Base-by-base conservation (phyloP, 2,797 vertebrate species). In the Alauda arvensis region DNA sequence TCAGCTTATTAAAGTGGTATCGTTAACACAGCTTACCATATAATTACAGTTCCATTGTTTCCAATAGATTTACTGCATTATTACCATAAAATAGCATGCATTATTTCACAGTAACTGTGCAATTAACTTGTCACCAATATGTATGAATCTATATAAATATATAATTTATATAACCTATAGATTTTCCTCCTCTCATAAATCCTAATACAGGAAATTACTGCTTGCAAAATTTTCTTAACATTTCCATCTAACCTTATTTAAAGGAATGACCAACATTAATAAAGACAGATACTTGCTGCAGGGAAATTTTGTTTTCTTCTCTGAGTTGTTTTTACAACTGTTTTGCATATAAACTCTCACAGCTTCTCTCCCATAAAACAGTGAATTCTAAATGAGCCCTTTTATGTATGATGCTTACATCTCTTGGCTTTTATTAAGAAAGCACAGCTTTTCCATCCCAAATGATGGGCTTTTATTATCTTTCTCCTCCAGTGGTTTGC, bases 1-100 rank as follows among this genome's bases (percentile, higher is more conserved):
- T 93, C 72, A 69, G 85, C 68, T 80, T 93, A 91, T 89, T 89
- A 87, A 90, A 94, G 67, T 91, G 86, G 56, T 94, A 90, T 87
- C 69, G 72, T 93, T 95, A 94, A 88, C 91, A 92, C 84, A 88
- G 63, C 75, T 85, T 83, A 93, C 94, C 88, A 83, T 94, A 93
- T 91, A 96, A 95, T 92, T 94, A 92, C 83, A 92, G 81, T 91
- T 90, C 89, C 78, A 91, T 94, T 95, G 94, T 96, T 94, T 88
- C 83, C 85, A 83, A 74, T 91, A 95, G 96, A 96, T 93, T 96
- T 95, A 87, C 83, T 95, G 92, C 92, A 92, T 93, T 95, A 94
- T 95, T 95, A 87, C 84, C 92, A 90, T 94, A 95, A 96, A 94
- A 87, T 94, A 94, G 89, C 89, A 53, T 88, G 80, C 90, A 83